A percentile compares a stretch with the other conserved stretches of the same genome.
phyloP scores from a whole-genome alignment of 1,140 invertebrate species.

The Drosophila bifasciata region DNA sequence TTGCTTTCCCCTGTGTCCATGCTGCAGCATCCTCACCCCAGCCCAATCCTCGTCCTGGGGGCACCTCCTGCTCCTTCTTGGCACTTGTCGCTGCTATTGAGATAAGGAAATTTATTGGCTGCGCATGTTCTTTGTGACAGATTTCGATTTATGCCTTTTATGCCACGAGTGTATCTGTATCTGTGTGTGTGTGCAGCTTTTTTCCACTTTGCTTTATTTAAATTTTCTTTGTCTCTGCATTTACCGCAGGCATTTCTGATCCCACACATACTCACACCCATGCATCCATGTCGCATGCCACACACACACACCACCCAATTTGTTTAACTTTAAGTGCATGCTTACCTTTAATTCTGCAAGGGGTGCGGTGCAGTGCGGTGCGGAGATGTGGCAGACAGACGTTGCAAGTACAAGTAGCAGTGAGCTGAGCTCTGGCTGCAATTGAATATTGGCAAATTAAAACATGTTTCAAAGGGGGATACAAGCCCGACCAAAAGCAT shows the following conservation, averaged over 20 bases:
- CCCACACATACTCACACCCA: neutral
- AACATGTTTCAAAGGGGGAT: neutral
- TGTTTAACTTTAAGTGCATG: slow-evolving; percentile 34
- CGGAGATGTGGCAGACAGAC: slow-evolving; percentile 18
- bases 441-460: slow-evolving; percentile 45
- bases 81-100: slow-evolving; percentile 81
- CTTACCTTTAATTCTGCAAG: slow-evolving; percentile 23
- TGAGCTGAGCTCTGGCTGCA: slow-evolving; percentile 9
- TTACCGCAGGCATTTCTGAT: slow-evolving; percentile 36
- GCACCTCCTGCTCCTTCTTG: slow-evolving; percentile 62
- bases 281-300: neutral
- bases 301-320: neutral
- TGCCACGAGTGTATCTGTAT: slow-evolving; percentile 34
- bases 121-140: slow-evolving; percentile 82
- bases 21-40: neutral
- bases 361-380: neutral
- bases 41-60: slow-evolving; percentile 19
- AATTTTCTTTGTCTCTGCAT: slow-evolving; percentile 62
- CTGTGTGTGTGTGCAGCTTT: slow-evolving; percentile 47
- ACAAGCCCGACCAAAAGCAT: too few species aligned
- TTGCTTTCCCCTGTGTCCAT: neutral
- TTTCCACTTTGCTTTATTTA: slow-evolving; percentile 59
- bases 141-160: slow-evolving; percentile 82
- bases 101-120: slow-evolving; percentile 83
- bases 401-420: slow-evolving; percentile 16